These are phyloP conservation scores for Tragopan temminckii DNA, from an alignment of 2,797 vertebrate species.

Conservation along the genomic window DNA sequence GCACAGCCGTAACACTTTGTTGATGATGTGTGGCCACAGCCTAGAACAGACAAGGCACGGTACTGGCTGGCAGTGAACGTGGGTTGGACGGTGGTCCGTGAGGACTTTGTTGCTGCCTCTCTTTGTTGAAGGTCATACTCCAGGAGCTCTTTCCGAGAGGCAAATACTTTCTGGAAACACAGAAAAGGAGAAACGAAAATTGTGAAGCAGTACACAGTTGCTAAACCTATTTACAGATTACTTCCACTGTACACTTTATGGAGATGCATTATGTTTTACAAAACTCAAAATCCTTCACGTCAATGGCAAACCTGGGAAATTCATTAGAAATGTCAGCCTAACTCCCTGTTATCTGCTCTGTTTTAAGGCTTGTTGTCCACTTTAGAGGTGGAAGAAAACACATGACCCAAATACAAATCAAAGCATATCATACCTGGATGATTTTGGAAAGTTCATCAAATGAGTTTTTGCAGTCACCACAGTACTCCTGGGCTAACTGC, in stretches of 20 bases:
- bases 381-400: background rate
- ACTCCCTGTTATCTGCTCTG: background rate
- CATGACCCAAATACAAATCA: background rate
- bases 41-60: slow-evolving; percentile 93
- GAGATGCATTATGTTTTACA: background rate
- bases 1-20: slow-evolving; percentile 98
- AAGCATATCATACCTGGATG: slow-evolving; percentile 88
- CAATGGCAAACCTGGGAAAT: background rate
- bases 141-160: slow-evolving; percentile 96
- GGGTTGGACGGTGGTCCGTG: slow-evolving; percentile 90
- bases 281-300: background rate
- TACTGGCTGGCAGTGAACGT: slow-evolving; percentile 98
- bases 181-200: background rate
- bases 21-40: slow-evolving; percentile 96
- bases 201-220: background rate
- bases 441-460: slow-evolving; percentile 99
- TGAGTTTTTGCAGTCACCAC: slow-evolving; percentile 97
- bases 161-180: slow-evolving; percentile 93
- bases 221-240: background rate
- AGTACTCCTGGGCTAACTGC: slow-evolving; percentile 97
- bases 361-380: background rate
- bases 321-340: background rate
- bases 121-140: slow-evolving; percentile 98
- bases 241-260: rapidly evolving
- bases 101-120: slow-evolving; percentile 95